phyloP scores from a whole-genome alignment of 35 echinoderm and acorn worm genomes.

The Acanthaster planci region DNA sequence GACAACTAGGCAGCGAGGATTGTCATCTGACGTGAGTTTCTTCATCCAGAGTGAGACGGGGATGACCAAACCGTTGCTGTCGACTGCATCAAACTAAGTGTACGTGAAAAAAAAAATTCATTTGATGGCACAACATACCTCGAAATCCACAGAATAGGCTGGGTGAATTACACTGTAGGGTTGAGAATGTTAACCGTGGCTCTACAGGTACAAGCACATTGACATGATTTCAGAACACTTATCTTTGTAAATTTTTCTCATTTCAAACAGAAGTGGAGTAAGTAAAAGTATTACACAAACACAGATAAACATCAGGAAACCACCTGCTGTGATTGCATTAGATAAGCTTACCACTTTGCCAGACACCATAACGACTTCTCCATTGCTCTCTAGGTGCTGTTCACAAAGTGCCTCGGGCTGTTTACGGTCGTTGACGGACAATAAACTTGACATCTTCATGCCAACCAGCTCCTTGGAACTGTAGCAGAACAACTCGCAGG shows the following conservation, averaged over 20 bases:
- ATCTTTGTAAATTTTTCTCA: no score
- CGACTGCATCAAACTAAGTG: constrained; percentile 88
- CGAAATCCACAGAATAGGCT: neutral
- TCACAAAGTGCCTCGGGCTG: constrained; percentile 76
- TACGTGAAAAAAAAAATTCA: neutral
- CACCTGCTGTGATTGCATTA: neutral
- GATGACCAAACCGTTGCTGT: constrained; percentile 77
- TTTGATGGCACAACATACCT: neutral
- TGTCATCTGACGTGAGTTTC: constrained; percentile 83
- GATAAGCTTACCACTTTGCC: constrained; percentile 89
- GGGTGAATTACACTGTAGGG: no score
- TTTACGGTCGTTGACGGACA: constrained; percentile 63
- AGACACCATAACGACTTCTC: constrained; percentile 90
- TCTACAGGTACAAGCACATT: no score
- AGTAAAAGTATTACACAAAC: no score
- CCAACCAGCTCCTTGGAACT: constrained; percentile 75
- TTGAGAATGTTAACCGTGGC: no score
- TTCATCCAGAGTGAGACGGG: constrained; percentile 99
- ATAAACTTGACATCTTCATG: constrained; percentile 81
- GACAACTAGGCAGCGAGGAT: constrained; percentile 89
- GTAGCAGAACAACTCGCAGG: constrained; percentile 88
- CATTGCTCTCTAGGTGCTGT: constrained; percentile 77
- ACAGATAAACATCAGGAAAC: no score
- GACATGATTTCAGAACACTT: no score
- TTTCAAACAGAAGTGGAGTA: no score